These are phyloP conservation scores for Geotrypetes seraphini DNA, from an alignment of 2,797 vertebrate species.

Conservation along the genomic window DNA sequence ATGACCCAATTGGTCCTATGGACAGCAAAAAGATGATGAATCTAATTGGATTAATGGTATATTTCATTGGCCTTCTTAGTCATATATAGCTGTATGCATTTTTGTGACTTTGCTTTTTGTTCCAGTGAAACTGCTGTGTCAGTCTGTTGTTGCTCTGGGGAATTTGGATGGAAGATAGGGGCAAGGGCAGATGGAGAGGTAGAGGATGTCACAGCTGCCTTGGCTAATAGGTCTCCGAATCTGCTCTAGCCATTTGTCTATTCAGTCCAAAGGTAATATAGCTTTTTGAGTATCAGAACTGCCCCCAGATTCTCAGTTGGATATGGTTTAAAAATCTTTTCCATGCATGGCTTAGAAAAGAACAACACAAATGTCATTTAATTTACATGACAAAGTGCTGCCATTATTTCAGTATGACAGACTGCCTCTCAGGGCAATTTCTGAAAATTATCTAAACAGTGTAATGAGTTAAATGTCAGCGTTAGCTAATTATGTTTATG, in stretches of 20 bases:
- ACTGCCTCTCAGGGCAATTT: constrained; percentile 83
- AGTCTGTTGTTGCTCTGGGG: too few species aligned
- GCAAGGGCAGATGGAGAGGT: neutral
- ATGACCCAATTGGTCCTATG: too few species aligned
- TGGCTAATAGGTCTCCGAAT: neutral
- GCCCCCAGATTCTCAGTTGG: constrained; percentile 7
- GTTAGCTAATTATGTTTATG: constrained; percentile 96
- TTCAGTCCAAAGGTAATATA: neutral
- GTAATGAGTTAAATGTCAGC: constrained; percentile 89
- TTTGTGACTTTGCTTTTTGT: too few species aligned
- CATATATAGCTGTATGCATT: too few species aligned
- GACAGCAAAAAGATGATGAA: too few species aligned
- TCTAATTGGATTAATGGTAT: too few species aligned
- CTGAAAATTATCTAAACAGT: constrained; percentile 95
- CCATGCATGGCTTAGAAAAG: constrained; percentile 18
- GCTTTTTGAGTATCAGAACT: constrained; percentile 6
- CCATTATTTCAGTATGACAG: constrained; percentile 83
- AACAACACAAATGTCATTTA: constrained; percentile 62
- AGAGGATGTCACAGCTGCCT: accelerated
- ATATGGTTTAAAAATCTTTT: constrained; percentile 6
- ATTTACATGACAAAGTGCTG: constrained; percentile 82
- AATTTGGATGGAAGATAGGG: too few species aligned
- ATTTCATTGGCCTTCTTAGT: too few species aligned
- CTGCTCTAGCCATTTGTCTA: neutral
- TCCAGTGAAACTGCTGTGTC: too few species aligned